Percentiles rank a stretch among this genome's conserved stretches.
Conservation (phyloP, 1,140 invertebrate genomes). For the Schlechtendalia chinensis region DNA sequence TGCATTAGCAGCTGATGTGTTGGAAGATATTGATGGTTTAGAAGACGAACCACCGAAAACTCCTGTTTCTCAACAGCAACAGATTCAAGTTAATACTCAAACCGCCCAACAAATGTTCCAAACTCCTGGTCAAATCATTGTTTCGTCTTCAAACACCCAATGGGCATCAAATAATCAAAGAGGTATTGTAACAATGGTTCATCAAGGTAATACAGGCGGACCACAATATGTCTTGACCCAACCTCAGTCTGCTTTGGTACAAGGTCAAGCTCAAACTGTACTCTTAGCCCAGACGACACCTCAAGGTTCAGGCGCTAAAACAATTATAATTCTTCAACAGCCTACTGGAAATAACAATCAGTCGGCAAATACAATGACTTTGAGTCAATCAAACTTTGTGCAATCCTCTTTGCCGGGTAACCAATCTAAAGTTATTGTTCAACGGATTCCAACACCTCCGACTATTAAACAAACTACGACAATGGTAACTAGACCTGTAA, state of each 20-base stretch:
- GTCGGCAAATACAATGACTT: constrained; percentile 19
- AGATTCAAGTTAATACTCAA: constrained; percentile 35
- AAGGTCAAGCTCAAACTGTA: constrained; percentile 65
- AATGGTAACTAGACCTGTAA: constrained; percentile 16
- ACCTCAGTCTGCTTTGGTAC: constrained; percentile 62
- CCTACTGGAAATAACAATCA: constrained; percentile 46
- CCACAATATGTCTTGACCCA: constrained; percentile 62
- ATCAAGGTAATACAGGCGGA: constrained; percentile 49
- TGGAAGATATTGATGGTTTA: constrained; percentile 63
- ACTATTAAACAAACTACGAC: constrained; percentile 23
- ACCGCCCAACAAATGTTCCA: constrained; percentile 29
- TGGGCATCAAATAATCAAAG: constrained; percentile 48
- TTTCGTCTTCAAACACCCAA: constrained; percentile 34
- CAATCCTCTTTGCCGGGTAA: constrained; percentile 21
- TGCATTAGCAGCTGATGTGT: constrained; percentile 67
- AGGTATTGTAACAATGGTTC: constrained; percentile 46
- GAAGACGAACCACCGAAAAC: constrained; percentile 56
- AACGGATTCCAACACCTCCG: constrained; percentile 27
- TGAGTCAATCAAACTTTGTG: constrained; percentile 41
- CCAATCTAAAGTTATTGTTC: constrained; percentile 36
- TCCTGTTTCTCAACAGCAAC: constrained; percentile 2
- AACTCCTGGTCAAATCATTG: constrained; percentile 35
- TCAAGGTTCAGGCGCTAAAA: constrained; percentile 65
- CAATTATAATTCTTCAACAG: constrained; percentile 69
- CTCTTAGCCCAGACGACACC: constrained; percentile 64